Evolutionary conservation across 2,888 invertebrate genomes (phyloP), one percentile per base, ranked within the genome.

Genomic region (Andrena minutula): DNA sequence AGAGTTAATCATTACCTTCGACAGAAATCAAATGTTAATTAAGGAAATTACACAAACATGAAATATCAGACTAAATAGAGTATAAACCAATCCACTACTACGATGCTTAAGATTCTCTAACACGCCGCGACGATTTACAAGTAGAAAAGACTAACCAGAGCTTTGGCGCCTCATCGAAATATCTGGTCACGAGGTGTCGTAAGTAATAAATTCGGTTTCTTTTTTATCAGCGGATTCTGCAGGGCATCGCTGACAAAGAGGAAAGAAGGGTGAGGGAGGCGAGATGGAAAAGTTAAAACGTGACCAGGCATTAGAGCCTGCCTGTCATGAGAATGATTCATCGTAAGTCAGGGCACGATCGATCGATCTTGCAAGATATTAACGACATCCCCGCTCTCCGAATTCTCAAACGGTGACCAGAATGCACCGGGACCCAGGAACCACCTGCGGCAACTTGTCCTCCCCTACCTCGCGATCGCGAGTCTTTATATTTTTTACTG

Each of bases 361-460:
- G 86, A 90, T 91, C 91, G 91, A 91, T 91, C 87, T 90, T 85
- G 77, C 85, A 78, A 83, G 86, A 90, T 89, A 91, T 91, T 90
- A 90, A 89, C 90, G 88, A 88, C 84, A 66, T 80, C 79, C 72
- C 69, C 87, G 84, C 82, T 76, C 75, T 47, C 64, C 74, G 87
- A 89, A 90, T 89, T 83, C 83, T 64, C 75, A 73, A 90, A 81
- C 47, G 69, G 26, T 56, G 58, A 51, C 68, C 47, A 64, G 51
- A 20, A 64, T 56, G 82, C 49, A 49, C 8, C 61, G 53, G 32
- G 56, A n/a, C 41, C 12, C 16, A 30, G 66, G 58, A 79, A 70
- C 75, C 83, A 75, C 75, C 75, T 82, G 83, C 75, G 51, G 12
- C 73, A 30, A 23, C 49, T 2, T 26, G 3, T n/a, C 32, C 49